Evolutionary conservation across 2,888 invertebrate species (phyloP).

Genomic region (Ptilodon capucinus): DNA sequence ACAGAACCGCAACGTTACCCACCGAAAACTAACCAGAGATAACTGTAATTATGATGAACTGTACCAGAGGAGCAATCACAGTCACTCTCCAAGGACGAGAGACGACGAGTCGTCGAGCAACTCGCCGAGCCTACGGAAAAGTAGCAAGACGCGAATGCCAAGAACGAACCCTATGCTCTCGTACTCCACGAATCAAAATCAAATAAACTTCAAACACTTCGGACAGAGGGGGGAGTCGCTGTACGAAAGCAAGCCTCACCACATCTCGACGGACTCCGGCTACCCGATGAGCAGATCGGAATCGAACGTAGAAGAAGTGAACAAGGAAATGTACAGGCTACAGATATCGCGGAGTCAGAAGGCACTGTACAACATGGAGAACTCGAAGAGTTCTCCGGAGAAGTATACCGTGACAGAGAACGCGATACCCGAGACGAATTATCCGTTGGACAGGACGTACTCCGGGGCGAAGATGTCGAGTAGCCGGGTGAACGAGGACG

Average conservation of each 20-base stretch:
- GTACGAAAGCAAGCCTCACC: slow-evolving; percentile 75
- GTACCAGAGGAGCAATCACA: slow-evolving; percentile 71
- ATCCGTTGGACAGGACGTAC: slow-evolving; percentile 73
- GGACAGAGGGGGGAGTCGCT: slow-evolving; percentile 73
- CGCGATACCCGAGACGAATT: slow-evolving; percentile 69
- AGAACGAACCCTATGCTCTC: slow-evolving; percentile 83
- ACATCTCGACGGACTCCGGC: slow-evolving; percentile 72
- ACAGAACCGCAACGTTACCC: slow-evolving; percentile 75
- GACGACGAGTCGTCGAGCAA: slow-evolving; percentile 77
- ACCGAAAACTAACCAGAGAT: slow-evolving; percentile 79
- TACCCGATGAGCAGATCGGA: slow-evolving; percentile 78
- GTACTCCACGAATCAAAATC: slow-evolving; percentile 75
- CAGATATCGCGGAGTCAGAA: slow-evolving; percentile 79
- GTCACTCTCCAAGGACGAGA: slow-evolving; percentile 66
- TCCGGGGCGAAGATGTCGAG: slow-evolving; percentile 75
- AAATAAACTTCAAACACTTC: slow-evolving; percentile 74
- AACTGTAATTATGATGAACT: slow-evolving; percentile 73
- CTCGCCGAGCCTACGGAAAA: slow-evolving; percentile 78
- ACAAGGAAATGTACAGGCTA: slow-evolving; percentile 78
- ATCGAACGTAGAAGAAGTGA: slow-evolving; percentile 78
- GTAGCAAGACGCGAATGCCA: slow-evolving; percentile 79
- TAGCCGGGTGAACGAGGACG: slow-evolving; percentile 71
- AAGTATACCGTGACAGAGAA: slow-evolving; percentile 65
- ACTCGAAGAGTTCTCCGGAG: slow-evolving; percentile 67
- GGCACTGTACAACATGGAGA: slow-evolving; percentile 75